Conservation (phyloP, 2,888 invertebrate genomes). For the Scaptomyza cyrtandrae region DNA sequence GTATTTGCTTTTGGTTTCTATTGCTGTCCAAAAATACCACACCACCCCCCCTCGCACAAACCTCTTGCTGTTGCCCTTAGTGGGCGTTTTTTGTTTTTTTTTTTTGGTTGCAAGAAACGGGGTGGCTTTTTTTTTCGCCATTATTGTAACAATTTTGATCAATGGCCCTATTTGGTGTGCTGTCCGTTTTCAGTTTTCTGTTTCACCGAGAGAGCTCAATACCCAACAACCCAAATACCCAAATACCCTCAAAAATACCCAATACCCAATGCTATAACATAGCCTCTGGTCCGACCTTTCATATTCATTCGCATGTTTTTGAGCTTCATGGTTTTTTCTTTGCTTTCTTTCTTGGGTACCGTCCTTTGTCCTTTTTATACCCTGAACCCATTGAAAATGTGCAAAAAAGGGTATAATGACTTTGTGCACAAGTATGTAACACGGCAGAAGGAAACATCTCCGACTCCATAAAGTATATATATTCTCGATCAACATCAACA, state of each 20-base stretch:
- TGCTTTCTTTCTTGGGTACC: constrained; percentile 35
- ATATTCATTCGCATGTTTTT: constrained; percentile 65
- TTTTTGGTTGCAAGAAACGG: too few relatives aligned
- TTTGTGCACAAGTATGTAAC: too few relatives aligned
- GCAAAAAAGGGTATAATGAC: too few relatives aligned
- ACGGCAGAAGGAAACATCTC: too few relatives aligned
- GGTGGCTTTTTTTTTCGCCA: constrained; percentile 80
- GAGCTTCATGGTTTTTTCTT: constrained; percentile 24
- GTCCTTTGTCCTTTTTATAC: too few relatives aligned
- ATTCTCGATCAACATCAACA: too few relatives aligned
- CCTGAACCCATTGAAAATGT: too few relatives aligned
- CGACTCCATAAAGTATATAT: too few relatives aligned
- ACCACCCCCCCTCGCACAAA: not conserved
- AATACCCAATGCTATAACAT: constrained; percentile 15
- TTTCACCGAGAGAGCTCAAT: constrained; percentile 20
- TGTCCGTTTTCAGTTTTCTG: constrained; percentile 45
- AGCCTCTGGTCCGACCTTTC: constrained; percentile 37
- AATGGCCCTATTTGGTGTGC: constrained; percentile 75
- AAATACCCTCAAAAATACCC: constrained; percentile 10
- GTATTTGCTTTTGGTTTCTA: constrained; percentile 50
- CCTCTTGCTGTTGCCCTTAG: not conserved
- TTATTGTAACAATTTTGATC: constrained; percentile 83
- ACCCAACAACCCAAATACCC: constrained; percentile 7
- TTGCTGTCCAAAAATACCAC: constrained; percentile 17
- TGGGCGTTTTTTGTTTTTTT: constrained; percentile 50